Percentiles rank a stretch among this genome's conserved stretches.
phyloP scores from a whole-genome alignment of 2,113 vertebrate genomes.

The Platichthys flesus region DNA sequence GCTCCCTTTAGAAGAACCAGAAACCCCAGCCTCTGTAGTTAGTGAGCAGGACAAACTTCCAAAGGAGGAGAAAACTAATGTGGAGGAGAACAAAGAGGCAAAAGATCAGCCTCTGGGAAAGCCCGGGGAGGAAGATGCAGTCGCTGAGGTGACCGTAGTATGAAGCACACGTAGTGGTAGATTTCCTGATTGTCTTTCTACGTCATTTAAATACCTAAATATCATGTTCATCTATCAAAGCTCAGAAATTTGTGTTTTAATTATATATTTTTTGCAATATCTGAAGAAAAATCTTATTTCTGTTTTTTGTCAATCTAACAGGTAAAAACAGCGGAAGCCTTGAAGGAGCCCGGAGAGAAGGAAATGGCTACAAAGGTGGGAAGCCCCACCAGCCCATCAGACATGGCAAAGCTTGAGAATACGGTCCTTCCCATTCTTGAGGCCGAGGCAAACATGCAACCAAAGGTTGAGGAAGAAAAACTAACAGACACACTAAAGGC shows the following conservation, averaged over 20 bases:
- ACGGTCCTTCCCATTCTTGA: constrained; percentile 95
- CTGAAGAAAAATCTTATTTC: background rate
- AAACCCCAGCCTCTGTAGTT: constrained; percentile 64
- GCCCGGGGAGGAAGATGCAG: constrained; percentile 55
- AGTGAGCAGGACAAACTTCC: constrained; percentile 53
- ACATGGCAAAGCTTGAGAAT: constrained; percentile 93
- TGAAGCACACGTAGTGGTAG: constrained; percentile 32
- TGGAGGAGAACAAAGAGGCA: constrained; percentile 51
- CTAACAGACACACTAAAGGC: constrained; percentile 77
- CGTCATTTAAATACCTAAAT: background rate
- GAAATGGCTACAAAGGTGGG: constrained; percentile 81
- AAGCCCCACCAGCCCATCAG: constrained; percentile 91
- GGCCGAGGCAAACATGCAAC: constrained; percentile 84
- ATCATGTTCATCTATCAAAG: background rate
- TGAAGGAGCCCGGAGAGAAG: constrained; percentile 69
- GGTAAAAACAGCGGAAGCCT: constrained; percentile 80
- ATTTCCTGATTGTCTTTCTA: background rate
- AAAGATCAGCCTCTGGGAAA: constrained; percentile 53
- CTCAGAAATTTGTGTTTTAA: background rate
- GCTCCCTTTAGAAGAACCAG: constrained; percentile 62
- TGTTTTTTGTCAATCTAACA: constrained; percentile 73
- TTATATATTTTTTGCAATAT: background rate
- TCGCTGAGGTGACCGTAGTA: constrained; percentile 73
- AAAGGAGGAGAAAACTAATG: constrained; percentile 39
- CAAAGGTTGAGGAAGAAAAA: constrained; percentile 75